Base-by-base conservation (phyloP, 2,113 vertebrate species). In the Copsychus sechellarum region DNA sequence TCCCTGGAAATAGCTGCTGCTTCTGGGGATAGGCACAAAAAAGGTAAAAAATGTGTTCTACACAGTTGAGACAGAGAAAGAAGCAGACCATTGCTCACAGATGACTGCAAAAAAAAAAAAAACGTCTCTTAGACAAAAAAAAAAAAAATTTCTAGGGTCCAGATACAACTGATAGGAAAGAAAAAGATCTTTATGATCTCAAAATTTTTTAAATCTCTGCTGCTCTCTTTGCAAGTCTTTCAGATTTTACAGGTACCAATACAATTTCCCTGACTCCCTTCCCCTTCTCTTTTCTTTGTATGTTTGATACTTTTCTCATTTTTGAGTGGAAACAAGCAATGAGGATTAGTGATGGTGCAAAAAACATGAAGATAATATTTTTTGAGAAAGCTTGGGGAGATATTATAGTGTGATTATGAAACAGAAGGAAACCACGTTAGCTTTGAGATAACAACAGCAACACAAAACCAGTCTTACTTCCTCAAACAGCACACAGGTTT, bases 1-100 rank as follows among this genome's bases (percentile, higher is more conserved):
- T 81, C 36, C 65, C 70, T 66, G 62, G 60, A 86, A 86, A 83
- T 54, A 92, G 58, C 74, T 86, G 34, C 65, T 82, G n/a, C 31
- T 86, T 81, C 81, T 81, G 50, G 20, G 28, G 20, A 43, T 21
- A 71, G 56, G 45, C 40, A 73, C 15, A 36, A 77, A 83, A 82
- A n/a, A 25, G 14, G 42, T 81, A 40, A 66, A 71, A 62, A 7
- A 51, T 29, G 7, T 9, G 6, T 31, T 86, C 12, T 50, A 50
- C 38, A 64, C 18, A 58, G 25, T 5, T 40, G 28, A 74, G 74
- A 60, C 2, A 5, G 14, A 73, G 43, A 58, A 81, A 60, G 28
- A 48, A 42, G n/a, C 34, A 86, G 34, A 74, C 38, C 11, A 40
- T 42, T 76, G n/a, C 25, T 78, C 38, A 80, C 13, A 77, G 48